phyloP scores from a whole-genome alignment of 2,113 vertebrate species.

The Origma solitaria region DNA sequence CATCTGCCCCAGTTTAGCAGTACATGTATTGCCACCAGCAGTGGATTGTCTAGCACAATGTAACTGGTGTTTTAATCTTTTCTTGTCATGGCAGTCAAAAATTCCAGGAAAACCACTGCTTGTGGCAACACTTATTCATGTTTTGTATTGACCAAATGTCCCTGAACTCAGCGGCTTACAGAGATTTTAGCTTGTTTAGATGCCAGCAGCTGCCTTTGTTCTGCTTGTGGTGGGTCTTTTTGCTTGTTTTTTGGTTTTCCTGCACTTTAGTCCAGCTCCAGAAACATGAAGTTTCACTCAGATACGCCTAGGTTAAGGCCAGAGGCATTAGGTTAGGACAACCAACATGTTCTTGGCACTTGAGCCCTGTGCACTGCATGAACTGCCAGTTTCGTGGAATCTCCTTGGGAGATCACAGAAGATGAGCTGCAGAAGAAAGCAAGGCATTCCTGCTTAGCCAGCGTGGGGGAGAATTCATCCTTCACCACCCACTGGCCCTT shows the following conservation, averaged over 20 bases:
- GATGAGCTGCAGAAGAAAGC: neutral
- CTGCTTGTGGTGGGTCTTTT: neutral
- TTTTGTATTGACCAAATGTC: neutral
- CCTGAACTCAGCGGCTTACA: neutral
- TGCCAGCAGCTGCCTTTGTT: neutral
- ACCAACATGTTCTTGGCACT: neutral
- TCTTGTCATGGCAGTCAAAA: neutral
- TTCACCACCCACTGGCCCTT: neutral
- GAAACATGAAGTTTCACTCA: neutral
- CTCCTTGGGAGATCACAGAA: neutral
- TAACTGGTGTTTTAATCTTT: neutral
- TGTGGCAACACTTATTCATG: neutral
- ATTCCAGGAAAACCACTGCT: neutral
- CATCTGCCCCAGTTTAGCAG: slow-evolving; percentile 4
- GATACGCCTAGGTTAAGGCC: neutral
- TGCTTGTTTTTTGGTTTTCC: neutral
- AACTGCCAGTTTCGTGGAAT: neutral
- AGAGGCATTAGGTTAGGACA: neutral
- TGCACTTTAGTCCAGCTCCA: neutral
- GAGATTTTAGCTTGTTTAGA: neutral
- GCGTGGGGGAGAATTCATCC: neutral
- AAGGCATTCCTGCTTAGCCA: neutral
- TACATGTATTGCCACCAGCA: neutral
- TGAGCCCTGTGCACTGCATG: neutral
- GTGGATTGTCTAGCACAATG: neutral